phyloP scores from a whole-genome alignment of 1,140 invertebrate genomes.

The Lasioglossum albipes region DNA sequence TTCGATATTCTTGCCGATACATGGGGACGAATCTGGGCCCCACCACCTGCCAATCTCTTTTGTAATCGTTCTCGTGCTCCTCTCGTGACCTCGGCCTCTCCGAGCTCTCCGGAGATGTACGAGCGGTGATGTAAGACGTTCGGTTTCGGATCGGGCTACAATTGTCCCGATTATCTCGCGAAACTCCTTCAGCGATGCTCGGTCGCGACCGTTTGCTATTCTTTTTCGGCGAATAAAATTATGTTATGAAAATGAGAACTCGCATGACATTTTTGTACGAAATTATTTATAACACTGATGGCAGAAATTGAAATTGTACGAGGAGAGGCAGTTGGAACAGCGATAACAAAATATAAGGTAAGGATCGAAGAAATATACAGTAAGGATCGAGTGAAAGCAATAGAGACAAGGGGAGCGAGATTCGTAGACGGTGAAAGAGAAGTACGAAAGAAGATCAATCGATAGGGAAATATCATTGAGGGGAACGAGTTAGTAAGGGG shows the following conservation, averaged over 20 bases:
- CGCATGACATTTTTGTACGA: too few relatives aligned
- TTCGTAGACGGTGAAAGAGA: constrained; percentile 61
- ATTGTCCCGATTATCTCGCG: background rate
- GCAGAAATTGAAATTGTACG: background rate
- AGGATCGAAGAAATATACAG: background rate
- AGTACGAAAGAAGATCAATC: constrained; percentile 73
- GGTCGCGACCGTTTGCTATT: too few relatives aligned
- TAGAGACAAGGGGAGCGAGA: constrained; percentile 36
- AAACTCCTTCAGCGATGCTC: background rate
- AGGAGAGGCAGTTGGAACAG: background rate
- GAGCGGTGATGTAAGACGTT: background rate
- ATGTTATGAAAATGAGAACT: too few relatives aligned
- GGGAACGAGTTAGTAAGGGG: constrained; percentile 62
- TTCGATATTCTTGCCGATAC: constrained; percentile 56
- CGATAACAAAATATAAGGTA: background rate
- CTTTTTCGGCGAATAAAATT: too few relatives aligned
- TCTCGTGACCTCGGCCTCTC: background rate
- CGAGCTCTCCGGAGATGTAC: background rate
- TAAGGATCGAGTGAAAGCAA: constrained; percentile 19
- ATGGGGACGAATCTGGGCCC: constrained; percentile 33
- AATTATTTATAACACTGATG: background rate
- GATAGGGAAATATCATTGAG: constrained; percentile 78
- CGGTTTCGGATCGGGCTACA: too few relatives aligned
- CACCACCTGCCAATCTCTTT: constrained; percentile 55
- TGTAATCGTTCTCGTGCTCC: constrained; percentile 45